A percentile compares a stretch with the other conserved stretches of the same genome.
Conservation (phyloP, 2,888 invertebrate species). For the Mylabris sibirica region DNA sequence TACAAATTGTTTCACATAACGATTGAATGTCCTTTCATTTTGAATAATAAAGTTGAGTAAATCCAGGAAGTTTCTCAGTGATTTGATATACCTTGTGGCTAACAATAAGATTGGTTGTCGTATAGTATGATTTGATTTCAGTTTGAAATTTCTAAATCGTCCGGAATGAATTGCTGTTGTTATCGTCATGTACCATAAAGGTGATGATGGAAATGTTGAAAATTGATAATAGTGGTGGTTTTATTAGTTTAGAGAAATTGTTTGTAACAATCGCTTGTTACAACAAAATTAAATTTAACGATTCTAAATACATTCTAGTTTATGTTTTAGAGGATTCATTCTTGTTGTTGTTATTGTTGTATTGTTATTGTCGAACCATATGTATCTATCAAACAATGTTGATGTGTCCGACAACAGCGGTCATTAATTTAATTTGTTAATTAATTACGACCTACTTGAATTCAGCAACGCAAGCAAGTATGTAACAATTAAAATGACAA, state of each 20-base stretch:
- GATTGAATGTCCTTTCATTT: no score
- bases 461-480: slow-evolving; percentile 53
- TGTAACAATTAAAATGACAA: slow-evolving; percentile 58
- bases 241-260: not conserved
- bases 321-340: not conserved
- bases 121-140: not conserved
- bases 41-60: not conserved
- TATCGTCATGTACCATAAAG: not conserved
- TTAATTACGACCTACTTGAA: slow-evolving; percentile 55
- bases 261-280: not conserved
- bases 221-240: not conserved
- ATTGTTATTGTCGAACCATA: slow-evolving; percentile 12
- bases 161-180: slow-evolving; percentile 9
- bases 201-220: slow-evolving; percentile 8
- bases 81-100: not conserved
- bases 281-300: not conserved
- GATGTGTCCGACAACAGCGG: slow-evolving; percentile 42
- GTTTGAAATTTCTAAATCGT: not conserved
- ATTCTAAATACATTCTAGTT: not conserved
- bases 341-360: not conserved
- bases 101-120: not conserved
- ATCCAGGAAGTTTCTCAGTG: not conserved
- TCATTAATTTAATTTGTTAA: slow-evolving; percentile 56
- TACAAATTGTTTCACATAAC: no score
- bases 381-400: slow-evolving; percentile 40